These are phyloP conservation scores for Aphidius gifuensis DNA, from an alignment of 1,140 invertebrate species.

Conservation along the genomic window DNA sequence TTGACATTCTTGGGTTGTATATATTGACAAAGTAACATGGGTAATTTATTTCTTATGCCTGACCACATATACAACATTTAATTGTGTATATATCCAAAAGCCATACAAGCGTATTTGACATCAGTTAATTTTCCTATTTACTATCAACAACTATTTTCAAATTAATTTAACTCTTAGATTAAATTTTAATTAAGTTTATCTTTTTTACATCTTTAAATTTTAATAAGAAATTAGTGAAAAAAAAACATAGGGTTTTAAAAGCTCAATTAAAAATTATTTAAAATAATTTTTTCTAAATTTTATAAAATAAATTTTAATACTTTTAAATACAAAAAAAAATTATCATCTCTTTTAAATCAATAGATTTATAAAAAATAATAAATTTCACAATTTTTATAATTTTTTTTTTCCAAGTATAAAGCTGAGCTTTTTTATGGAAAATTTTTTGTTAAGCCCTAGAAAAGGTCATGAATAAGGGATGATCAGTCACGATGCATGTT, in stretches of 20 bases:
- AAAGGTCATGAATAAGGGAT: slow-evolving; percentile 43
- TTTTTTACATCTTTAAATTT: too few relatives aligned
- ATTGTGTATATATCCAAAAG: neutral
- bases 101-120: neutral
- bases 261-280: too few relatives aligned
- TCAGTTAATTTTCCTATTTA: slow-evolving; percentile 33
- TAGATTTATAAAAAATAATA: too few relatives aligned
- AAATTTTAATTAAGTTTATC: slow-evolving; percentile 17
- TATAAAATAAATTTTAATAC: neutral
- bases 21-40: neutral
- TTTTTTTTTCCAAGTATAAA: too few relatives aligned
- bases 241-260: too few relatives aligned
- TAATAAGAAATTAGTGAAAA: too few relatives aligned
- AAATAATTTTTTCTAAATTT: too few relatives aligned
- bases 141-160: slow-evolving; percentile 46
- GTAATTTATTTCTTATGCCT: slow-evolving; percentile 51
- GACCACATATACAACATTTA: slow-evolving; percentile 1
- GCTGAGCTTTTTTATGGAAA: too few relatives aligned
- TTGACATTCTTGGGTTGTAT: slow-evolving; percentile 36
- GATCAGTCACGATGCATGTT: slow-evolving; percentile 20
- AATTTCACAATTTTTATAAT: neutral
- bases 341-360: slow-evolving; percentile 13
- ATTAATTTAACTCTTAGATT: slow-evolving; percentile 51
- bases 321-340: neutral
- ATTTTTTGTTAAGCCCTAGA: neutral